Evolutionary conservation across 2,797 vertebrate species (phyloP), one percentile per base, ranked within the genome.

Genomic region (Muscicapa comitata): DNA sequence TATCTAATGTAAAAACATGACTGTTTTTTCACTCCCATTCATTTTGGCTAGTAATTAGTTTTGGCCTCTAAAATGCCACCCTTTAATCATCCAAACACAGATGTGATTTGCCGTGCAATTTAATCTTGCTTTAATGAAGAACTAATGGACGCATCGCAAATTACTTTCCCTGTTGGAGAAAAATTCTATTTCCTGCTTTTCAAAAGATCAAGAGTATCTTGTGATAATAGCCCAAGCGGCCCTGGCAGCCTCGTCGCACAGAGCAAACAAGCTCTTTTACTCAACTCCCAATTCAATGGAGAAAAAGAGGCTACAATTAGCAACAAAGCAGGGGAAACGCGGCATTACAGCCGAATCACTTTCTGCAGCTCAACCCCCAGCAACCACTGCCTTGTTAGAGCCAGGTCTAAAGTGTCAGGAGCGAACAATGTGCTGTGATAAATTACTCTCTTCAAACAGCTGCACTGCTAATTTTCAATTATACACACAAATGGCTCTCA

Each of bases 121-220:
- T 99, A 99, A 99, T 99, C 99, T 99, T 99, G 99, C 99, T 99
- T 99, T 99, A 99, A 99, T 99, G 99, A 99, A 99, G 99, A 99
- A 99, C 99, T 99, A 99, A 99, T 99, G 99, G 99, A 99, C 99
- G 98, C 99, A 99, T 99, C 98, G 98, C 99, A 99, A 99, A 99
- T 99, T 99, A 99, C 99, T 99, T 99, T 98, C 98, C 98, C 98
- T 99, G 98, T 99, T 97, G 98, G 98, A 98, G 97, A 98, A 98
- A 99, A 99, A 99, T 99, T 99, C 99, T 99, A 99, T 99, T 99
- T 99, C 99, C 99, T 99, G 99, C 99, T 99, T 99, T 99, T 99
- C 99, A 99, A 99, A 99, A 99, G 99, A 99, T 99, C 99, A 99
- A 99, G 99, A 99, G 99, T 99, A 99, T 99, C 99, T 99, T 99